Evolutionary conservation across 2,888 invertebrate species (phyloP), one percentile per base, ranked within the genome.

Genomic region (Mimachlamys varia): DNA sequence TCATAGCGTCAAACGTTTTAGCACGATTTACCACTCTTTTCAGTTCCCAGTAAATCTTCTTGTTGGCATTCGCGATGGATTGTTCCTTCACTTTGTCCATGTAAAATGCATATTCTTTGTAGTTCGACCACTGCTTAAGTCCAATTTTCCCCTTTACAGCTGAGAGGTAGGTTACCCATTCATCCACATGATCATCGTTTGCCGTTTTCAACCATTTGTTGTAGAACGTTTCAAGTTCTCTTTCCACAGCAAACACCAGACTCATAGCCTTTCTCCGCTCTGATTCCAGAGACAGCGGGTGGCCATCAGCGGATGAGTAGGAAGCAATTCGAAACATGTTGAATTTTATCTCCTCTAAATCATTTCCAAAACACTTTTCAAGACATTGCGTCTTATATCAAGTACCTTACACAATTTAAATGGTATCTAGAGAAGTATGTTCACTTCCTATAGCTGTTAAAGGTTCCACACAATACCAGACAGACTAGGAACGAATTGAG

Each of bases 211-310:
- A 89, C 93, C 93, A 94, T 88, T 92, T 94, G 19, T 94, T 94
- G 44, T 93, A 92, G 89, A 94, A 94, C 19, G 87, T 19, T 44
- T 92, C 91, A 5, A 93, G 90, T 38, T 93, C 93, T 62, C 92
- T 93, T 89, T 95, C 95, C 89, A 94, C 93, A 3, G 92, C 89
- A 87, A 94, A 94, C 0, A 95, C 93, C 0, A 94, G 91, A 89
- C 93, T 94, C 94, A 95, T 95, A 0, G 95, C 94, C 50, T 94
- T 94, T 13, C 95, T 93, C 58, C 95, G 92, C 89, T 95, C 95
- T 15, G 94, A 93, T 90, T 95, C 95, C 88, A 95, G 91, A 0
- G 95, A 95, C 37, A 95, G 93, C 0, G 95, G 95, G 15, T 76
- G 76, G 33, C 76, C 76, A 27, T 76, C 76, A 13, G 76, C 76